phyloP scores from a whole-genome alignment of 2,113 vertebrate genomes.

The Spea bombifrons region DNA sequence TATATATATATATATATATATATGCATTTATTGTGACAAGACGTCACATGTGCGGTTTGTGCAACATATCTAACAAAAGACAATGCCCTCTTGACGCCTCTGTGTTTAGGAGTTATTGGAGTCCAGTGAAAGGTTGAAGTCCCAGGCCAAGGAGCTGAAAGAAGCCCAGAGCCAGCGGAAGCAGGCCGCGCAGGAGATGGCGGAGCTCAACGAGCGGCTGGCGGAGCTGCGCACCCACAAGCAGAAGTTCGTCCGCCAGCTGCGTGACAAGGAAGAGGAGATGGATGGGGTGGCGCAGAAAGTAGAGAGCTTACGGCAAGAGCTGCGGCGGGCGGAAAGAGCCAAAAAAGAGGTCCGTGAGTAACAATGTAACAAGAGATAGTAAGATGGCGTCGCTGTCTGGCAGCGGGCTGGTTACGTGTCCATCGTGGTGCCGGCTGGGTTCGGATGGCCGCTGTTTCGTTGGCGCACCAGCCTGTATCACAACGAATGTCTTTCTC shows the following conservation, averaged over 20 bases:
- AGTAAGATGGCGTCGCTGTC: not conserved
- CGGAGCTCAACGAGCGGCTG: slow-evolving; percentile 91
- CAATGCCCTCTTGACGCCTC: not conserved
- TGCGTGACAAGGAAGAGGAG: slow-evolving; percentile 97
- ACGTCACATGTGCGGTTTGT: no score
- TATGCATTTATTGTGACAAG: no score
- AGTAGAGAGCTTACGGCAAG: slow-evolving; percentile 86
- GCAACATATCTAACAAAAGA: no score
- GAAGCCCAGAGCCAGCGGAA: slow-evolving; percentile 95
- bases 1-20: no score
- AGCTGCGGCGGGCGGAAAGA: slow-evolving; percentile 92
- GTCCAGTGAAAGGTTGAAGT: slow-evolving; percentile 86
- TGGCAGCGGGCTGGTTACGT: not conserved
- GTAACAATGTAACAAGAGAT: slow-evolving; percentile 44
- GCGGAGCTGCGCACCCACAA: slow-evolving; percentile 91
- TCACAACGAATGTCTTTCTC: slow-evolving; percentile 7
- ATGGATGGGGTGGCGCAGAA: slow-evolving; percentile 88
- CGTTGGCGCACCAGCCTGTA: no score
- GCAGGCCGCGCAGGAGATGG: slow-evolving; percentile 93
- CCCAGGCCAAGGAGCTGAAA: slow-evolving; percentile 95
- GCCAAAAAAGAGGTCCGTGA: slow-evolving; percentile 92
- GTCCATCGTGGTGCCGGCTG: no score
- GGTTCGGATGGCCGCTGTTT: not conserved
- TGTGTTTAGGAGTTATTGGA: slow-evolving; percentile 80
- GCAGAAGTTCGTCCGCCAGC: slow-evolving; percentile 89